phyloP scores from a whole-genome alignment of 2,888 invertebrate genomes.

The Idaea aversata region DNA sequence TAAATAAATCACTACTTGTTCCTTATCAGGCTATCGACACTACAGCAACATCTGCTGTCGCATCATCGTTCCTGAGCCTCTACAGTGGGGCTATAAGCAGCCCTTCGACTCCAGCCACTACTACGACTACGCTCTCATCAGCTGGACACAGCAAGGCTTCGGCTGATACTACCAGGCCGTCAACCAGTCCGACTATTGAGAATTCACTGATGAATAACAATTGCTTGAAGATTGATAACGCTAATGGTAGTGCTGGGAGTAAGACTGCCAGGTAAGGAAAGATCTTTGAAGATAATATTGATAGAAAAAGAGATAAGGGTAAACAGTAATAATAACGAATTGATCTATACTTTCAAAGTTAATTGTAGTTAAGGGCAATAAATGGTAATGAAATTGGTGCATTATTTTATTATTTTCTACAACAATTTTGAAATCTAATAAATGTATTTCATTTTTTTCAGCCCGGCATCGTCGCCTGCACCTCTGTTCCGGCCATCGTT shows the following conservation, averaged over 20 bases:
- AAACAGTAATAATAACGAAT: not conserved
- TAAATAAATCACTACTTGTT: not conserved
- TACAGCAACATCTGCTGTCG: constrained; percentile 78
- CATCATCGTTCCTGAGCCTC: constrained; percentile 75
- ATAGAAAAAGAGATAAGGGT: not conserved
- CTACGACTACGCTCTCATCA: constrained; percentile 44
- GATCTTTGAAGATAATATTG: not conserved
- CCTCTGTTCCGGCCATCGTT: constrained; percentile 87
- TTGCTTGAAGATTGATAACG: constrained; percentile 70
- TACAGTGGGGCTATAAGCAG: constrained; percentile 75
- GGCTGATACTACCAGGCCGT: constrained; percentile 62
- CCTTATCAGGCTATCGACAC: constrained; percentile 78
- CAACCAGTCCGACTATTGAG: constrained; percentile 63
- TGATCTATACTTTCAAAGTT: too few species aligned
- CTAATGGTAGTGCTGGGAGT: constrained; percentile 73
- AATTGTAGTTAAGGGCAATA: too few species aligned
- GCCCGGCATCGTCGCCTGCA: constrained; percentile 82
- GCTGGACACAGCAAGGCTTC: constrained; percentile 62
- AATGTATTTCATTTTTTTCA: constrained; percentile 42
- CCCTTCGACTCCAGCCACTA: constrained; percentile 57
- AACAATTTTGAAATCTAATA: too few species aligned
- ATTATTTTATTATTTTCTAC: too few species aligned
- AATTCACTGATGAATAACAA: constrained; percentile 69
- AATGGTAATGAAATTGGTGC: too few species aligned
- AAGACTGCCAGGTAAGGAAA: constrained; percentile 64